A percentile compares a stretch with the other conserved stretches of the same genome.
Conservation (phyloP, 2,888 invertebrate species). For the Caenorhabditis afra region DNA sequence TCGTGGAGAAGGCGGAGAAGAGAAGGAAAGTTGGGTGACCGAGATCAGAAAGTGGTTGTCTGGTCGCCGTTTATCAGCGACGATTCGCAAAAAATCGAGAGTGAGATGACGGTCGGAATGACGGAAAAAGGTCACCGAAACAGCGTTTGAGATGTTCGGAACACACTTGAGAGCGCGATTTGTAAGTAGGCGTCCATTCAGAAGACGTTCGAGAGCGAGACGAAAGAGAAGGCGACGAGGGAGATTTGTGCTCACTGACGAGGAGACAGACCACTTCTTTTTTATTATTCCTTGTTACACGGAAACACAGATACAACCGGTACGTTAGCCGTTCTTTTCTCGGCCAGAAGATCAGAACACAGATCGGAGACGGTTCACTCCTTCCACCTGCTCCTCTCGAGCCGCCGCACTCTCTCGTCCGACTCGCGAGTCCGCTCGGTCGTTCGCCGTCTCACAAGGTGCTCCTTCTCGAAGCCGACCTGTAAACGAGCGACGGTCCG, state of each 20-base stretch:
- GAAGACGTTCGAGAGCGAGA: neutral
- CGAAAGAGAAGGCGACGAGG: too few relatives aligned
- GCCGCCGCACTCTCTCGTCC: neutral
- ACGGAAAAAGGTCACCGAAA: neutral
- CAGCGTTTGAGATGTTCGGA: neutral
- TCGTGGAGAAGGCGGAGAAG: neutral
- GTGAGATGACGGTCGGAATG: conserved; percentile 7
- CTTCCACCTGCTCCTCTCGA: conserved; percentile 13
- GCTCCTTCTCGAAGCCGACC: conserved; percentile 19
- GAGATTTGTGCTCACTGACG: neutral
- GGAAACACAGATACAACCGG: conserved; percentile 5
- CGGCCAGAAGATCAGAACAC: too few relatives aligned
- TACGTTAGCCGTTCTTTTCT: neutral
- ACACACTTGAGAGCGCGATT: neutral
- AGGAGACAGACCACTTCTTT: neutral
- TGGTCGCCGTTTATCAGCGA: neutral
- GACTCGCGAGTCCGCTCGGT: neutral
- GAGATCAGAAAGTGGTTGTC: neutral
- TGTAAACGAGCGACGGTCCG: neutral
- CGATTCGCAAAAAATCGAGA: neutral
- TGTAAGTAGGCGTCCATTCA: conserved; percentile 5
- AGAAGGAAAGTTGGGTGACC: neutral
- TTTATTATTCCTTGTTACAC: neutral
- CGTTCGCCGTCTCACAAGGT: neutral
- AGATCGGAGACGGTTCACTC: too few relatives aligned